A percentile compares a stretch with the other conserved stretches of the same genome.
phyloP scores from a whole-genome alignment of 1,140 invertebrate species.

The Brachionus manjavacas region DNA sequence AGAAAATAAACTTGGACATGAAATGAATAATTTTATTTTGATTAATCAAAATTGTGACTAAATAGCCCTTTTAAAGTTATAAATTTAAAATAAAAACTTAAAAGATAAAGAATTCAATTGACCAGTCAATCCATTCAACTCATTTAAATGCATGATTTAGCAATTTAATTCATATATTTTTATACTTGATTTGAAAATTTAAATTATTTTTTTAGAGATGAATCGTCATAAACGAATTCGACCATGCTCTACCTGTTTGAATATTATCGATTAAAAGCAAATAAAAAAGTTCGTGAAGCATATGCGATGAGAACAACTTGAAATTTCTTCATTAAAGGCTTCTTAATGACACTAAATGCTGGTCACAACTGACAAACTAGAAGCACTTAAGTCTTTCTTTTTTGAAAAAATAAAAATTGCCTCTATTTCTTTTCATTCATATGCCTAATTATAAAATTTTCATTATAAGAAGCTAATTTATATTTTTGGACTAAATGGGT shows the following conservation, averaged over 20 bases:
- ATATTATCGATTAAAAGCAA: not conserved
- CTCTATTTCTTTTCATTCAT: not conserved
- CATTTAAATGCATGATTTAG: not conserved
- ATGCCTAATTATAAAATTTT: constrained; percentile 9
- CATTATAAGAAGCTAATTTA: not conserved
- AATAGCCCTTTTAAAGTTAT: not conserved
- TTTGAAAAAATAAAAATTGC: constrained; percentile 7
- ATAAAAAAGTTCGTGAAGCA: not conserved
- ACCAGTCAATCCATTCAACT: not conserved
- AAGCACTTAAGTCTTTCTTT: constrained; percentile 2
- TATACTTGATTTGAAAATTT: not conserved
- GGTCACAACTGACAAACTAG: not conserved
- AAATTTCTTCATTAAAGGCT: not conserved
- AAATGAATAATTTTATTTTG: not conserved
- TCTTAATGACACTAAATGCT: not conserved
- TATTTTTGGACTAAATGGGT: constrained; percentile 6
- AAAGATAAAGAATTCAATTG: not conserved
- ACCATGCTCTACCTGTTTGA: not conserved
- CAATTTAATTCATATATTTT: not conserved
- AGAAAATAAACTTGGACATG: not conserved
- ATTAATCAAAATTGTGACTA: not conserved
- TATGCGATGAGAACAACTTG: not conserved
- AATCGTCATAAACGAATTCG: not conserved
- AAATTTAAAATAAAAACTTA: not conserved
- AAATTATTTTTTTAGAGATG: not conserved